Conservation (phyloP, 1,140 invertebrate genomes). For the Diachasmimorpha longicaudata region DNA sequence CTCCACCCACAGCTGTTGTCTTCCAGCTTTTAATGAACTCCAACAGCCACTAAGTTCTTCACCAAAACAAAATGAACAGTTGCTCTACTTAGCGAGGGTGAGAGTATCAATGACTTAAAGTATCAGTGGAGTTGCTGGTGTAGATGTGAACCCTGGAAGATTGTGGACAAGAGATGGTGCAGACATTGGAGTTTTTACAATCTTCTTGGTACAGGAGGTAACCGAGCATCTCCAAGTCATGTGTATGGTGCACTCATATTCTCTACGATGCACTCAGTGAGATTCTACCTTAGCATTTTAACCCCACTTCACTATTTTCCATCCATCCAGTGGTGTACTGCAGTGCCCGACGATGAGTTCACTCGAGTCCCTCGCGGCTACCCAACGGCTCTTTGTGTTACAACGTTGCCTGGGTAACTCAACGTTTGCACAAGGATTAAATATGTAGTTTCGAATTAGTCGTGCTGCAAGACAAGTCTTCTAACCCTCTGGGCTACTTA, state of each 20-base stretch:
- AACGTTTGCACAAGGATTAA: conserved; percentile 55
- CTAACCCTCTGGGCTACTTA: neutral
- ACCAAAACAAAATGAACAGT: neutral
- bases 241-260: too few species aligned
- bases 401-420: conserved; percentile 43
- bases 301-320: neutral
- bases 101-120: neutral
- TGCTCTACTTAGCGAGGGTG: neutral
- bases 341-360: neutral
- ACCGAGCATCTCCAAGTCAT: too few species aligned
- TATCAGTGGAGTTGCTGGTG: neutral
- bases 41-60: neutral
- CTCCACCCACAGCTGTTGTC: neutral
- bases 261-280: too few species aligned
- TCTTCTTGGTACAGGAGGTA: too few species aligned
- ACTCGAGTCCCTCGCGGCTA: conserved; percentile 20
- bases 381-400: conserved; percentile 41
- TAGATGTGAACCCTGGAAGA: neutral
- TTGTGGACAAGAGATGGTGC: neutral
- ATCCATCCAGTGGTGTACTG: neutral
- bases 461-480: conserved; percentile 37
- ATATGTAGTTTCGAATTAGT: conserved; percentile 61
- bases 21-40: conserved; percentile 10
- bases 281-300: too few species aligned
- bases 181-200: too few species aligned